Conservation (phyloP, 2,888 invertebrate genomes). For the Aplocera efformata region DNA sequence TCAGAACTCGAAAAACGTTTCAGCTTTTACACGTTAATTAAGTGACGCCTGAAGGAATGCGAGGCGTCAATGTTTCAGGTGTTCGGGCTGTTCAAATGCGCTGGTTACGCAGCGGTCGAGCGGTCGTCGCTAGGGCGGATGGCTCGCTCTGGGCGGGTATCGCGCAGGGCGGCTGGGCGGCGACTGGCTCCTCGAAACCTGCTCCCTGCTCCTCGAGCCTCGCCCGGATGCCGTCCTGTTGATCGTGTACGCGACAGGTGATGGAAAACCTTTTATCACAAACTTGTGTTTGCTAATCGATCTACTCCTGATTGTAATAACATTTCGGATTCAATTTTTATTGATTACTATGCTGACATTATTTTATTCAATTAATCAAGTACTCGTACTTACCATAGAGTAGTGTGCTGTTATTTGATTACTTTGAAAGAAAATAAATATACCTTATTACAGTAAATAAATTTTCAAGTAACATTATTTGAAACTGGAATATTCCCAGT, state of each 20-base stretch:
- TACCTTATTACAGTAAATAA: too few species aligned
- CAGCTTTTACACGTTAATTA: constrained; percentile 34
- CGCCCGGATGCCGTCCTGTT: constrained; percentile 72
- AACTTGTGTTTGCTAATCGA: constrained; percentile 38
- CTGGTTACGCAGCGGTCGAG: constrained; percentile 37
- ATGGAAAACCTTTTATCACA: constrained; percentile 49
- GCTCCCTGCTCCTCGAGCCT: constrained; percentile 56
- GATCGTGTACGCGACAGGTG: constrained; percentile 76
- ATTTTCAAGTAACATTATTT: too few species aligned
- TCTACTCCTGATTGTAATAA: not conserved
- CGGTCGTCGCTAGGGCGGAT: constrained; percentile 37
- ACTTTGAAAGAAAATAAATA: too few species aligned
- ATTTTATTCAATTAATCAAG: constrained; percentile 4
- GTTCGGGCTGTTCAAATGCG: constrained; percentile 24
- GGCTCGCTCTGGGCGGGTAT: constrained; percentile 39
- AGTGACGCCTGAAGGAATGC: constrained; percentile 19
- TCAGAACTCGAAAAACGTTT: constrained; percentile 44
- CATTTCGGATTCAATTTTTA: constrained; percentile 29
- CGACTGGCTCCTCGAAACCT: constrained; percentile 59
- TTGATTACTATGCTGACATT: constrained; percentile 15
- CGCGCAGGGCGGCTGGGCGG: constrained; percentile 74
- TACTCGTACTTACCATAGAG: too few species aligned
- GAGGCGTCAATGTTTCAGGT: constrained; percentile 26
- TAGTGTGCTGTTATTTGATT: too few species aligned
- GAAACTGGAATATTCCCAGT: too few species aligned